These are phyloP conservation scores for Scrobipalpa costella DNA, from an alignment of 2,888 invertebrate species.

Conservation along the genomic window DNA sequence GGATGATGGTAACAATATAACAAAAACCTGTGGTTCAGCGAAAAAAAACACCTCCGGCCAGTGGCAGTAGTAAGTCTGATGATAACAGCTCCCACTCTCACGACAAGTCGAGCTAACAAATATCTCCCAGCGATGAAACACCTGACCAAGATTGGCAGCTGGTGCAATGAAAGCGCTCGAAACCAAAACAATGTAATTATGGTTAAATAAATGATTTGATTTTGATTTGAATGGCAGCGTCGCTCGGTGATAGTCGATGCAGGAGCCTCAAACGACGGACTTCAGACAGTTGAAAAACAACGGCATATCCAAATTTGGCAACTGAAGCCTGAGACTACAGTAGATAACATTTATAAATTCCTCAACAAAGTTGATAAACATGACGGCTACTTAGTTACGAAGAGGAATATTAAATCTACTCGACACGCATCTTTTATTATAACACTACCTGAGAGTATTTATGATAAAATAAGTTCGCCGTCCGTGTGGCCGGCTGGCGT, in stretches of 20 bases:
- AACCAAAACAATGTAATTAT: too few species aligned
- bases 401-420: not conserved
- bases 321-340: constrained; percentile 1
- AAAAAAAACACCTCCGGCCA: too few species aligned
- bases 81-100: too few species aligned
- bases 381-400: not conserved
- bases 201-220: too few species aligned
- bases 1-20: too few species aligned
- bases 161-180: not conserved
- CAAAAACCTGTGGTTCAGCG: too few species aligned
- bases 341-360: not conserved
- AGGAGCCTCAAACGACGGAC: not conserved
- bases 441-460: not conserved
- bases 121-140: not conserved
- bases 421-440: not conserved
- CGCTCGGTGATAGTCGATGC: not conserved
- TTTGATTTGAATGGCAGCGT: too few species aligned
- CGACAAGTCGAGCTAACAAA: too few species aligned
- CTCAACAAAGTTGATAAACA: not conserved
- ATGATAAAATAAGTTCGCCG: not conserved
- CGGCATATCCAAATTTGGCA: constrained; percentile 1
- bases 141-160: not conserved
- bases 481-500: not conserved
- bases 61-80: too few species aligned
- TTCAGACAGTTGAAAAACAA: constrained; percentile 5